Percentiles rank a stretch among this genome's conserved stretches.
These are phyloP conservation scores for Pipistrellus pipistrellus DNA, from an alignment of 2,797 vertebrate genomes.

Conservation along the genomic window DNA sequence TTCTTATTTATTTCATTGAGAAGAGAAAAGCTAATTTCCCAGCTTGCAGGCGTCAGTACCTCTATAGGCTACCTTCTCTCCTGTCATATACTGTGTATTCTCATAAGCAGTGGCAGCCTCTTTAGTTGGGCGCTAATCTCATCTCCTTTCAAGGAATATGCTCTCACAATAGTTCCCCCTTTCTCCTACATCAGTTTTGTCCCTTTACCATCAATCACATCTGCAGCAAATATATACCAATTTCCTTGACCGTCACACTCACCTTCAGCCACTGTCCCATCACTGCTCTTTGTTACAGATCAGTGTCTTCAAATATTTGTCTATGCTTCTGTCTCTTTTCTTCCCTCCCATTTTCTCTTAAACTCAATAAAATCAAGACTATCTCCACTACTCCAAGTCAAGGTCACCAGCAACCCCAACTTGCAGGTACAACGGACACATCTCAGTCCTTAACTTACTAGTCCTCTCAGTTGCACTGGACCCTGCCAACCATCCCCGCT, in stretches of 20 bases:
- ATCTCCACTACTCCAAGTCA: background rate
- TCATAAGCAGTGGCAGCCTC: background rate
- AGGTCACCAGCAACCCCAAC: background rate
- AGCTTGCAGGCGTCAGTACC: background rate
- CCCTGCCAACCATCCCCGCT: fast-evolving
- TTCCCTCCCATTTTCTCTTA: background rate
- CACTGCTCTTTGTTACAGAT: background rate
- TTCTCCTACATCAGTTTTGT: background rate
- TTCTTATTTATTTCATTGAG: background rate
- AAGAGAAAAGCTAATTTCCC: background rate
- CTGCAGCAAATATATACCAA: background rate
- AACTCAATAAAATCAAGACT: background rate
- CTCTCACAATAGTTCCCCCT: background rate
- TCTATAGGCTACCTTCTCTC: background rate
- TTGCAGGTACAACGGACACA: background rate
- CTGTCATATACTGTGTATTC: background rate
- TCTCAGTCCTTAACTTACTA: background rate
- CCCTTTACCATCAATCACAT: background rate
- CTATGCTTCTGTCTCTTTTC: background rate
- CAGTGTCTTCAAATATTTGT: background rate
- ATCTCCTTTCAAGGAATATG: background rate
- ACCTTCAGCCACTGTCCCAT: background rate
- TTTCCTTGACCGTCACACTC: background rate
- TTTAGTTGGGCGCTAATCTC: background rate
- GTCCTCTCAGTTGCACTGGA: background rate